Conservation (phyloP, 2,113 vertebrate species). For the Romanogobio albipinnatus region DNA sequence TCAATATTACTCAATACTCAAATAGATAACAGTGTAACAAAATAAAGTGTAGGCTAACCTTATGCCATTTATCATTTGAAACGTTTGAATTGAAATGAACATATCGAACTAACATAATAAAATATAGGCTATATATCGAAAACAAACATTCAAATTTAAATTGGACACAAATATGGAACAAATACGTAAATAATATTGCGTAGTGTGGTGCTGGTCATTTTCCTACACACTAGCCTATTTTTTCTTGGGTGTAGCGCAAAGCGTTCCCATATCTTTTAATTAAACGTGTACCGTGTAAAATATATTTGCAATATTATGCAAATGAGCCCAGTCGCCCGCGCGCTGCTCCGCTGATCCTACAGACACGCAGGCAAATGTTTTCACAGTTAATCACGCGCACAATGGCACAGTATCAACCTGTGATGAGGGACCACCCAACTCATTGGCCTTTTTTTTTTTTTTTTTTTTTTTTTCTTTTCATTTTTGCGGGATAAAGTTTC, state of each 20-base stretch:
- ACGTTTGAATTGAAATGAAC: neutral
- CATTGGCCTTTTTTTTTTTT: constrained; percentile 34
- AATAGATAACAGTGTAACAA: too few species aligned
- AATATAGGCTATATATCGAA: neutral
- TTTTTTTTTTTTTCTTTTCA: neutral
- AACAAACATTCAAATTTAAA: neutral
- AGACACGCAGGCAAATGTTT: constrained; percentile 52
- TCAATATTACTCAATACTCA: too few species aligned
- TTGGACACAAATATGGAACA: neutral
- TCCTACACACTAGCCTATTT: neutral
- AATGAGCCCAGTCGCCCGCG: constrained; percentile 15
- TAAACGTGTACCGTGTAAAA: neutral
- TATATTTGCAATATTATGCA: constrained; percentile 1
- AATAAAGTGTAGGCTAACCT: too few species aligned
- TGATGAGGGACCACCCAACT: constrained; percentile 59
- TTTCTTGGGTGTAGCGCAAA: neutral
- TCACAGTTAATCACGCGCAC: constrained; percentile 56
- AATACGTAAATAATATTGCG: too few species aligned
- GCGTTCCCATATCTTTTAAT: neutral
- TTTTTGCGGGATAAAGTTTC: constrained; percentile 26
- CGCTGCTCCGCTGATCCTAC: constrained; percentile 31
- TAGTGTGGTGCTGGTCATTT: neutral
- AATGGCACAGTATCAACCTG: constrained; percentile 55
- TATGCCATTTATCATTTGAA: neutral
- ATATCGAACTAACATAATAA: neutral